Base-by-base conservation (phyloP, 2,113 vertebrate genomes). In the Semicossyphus pulcher region DNA sequence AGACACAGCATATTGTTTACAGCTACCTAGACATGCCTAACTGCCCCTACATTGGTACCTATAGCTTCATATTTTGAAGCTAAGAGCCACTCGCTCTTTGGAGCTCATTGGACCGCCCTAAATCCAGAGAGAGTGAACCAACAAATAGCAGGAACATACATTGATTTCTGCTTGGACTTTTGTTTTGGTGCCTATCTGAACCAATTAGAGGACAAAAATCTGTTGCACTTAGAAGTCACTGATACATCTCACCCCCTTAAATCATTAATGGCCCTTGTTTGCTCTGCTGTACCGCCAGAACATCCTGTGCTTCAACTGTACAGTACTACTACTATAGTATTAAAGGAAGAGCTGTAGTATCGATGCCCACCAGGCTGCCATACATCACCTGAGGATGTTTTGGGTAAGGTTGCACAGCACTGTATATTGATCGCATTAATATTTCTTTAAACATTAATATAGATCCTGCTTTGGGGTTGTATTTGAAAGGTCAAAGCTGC, bases 401-500 rank as follows among this genome's bases (percentile, higher is more conserved):
- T n/a, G 37, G 37, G 20, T 45, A 18, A 21, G 31, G 37, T n/a
- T 14, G 51, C 36, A 44, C 3, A 23, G 47, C 36, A 10, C 4
- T 0, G 34, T 23, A 9, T 54, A 82, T 75, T 9, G 59, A 56
- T 69, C 8, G 4, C 5, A 28, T 80, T 77, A 49, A 76, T 76
- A 62, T 42, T 72, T 47, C 34, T 59, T 79, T 70, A 66, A 66
- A 62, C 31, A 54, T 52, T 7, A 4, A 48, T 56, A 62, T 51
- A 14, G 64, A 69, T 81, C 60, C 12, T 15, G 36, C 36, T 49
- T 0, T 0, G 52, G 52, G 39, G 74, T 53, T 52, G 29, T 3
- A 37, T 49, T 32, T 56, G 45, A 62, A 61, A 62, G 47, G 59
- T 48, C 41, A 58, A 69, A 23, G 32, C 49, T 28, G 67, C 59